Conservation (phyloP, 1,140 invertebrate genomes). For the Goniozus legneri region DNA sequence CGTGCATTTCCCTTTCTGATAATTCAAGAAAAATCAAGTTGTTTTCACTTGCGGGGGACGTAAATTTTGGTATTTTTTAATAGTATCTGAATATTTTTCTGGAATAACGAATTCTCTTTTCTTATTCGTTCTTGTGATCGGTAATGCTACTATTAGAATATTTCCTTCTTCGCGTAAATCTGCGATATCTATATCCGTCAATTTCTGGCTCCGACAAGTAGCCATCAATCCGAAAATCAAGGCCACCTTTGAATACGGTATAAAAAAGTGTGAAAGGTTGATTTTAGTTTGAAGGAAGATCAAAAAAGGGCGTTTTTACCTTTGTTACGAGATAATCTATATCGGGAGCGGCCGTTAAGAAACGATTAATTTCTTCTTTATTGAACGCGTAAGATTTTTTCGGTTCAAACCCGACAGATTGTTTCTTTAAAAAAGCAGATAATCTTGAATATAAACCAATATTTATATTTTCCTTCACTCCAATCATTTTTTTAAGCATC, state of each 20-base stretch:
- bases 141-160: background rate
- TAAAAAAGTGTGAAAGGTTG: background rate
- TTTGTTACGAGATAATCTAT: slow-evolving; percentile 2
- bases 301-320: no score
- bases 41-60: background rate
- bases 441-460: no score
- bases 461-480: background rate
- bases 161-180: background rate
- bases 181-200: background rate
- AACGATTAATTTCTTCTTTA: no score
- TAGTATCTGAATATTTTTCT: background rate
- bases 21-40: slow-evolving; percentile 3
- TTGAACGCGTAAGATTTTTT: background rate
- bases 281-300: no score
- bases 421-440: no score
- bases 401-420: background rate
- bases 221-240: background rate
- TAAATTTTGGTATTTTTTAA: slow-evolving; percentile 9
- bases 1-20: slow-evolving; percentile 1
- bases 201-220: background rate
- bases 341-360: slow-evolving; percentile 1
- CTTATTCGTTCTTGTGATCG: background rate
- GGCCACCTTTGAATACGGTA: background rate
- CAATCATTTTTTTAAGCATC: background rate
- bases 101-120: background rate